These are phyloP conservation scores for Pachyuromys duprasi DNA, from an alignment of 2,797 vertebrate species.

Conservation along the genomic window DNA sequence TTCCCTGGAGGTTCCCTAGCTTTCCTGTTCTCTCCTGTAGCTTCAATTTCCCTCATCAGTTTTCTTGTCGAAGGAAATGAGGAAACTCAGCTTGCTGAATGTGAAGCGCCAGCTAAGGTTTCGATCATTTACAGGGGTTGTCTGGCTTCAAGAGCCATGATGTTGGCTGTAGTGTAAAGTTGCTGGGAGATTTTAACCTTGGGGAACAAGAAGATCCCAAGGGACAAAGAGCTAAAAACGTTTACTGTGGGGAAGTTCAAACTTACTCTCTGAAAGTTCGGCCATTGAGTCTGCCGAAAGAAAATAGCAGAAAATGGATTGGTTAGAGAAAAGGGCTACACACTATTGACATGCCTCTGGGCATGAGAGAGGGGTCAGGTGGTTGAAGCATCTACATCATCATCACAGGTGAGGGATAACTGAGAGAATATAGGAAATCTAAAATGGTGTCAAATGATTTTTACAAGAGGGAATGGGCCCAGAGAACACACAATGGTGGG, in stretches of 20 bases:
- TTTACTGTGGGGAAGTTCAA: background rate
- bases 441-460: background rate
- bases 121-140: background rate
- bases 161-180: background rate
- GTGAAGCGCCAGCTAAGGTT: background rate
- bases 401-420: background rate
- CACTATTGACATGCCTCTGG: too few relatives aligned
- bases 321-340: background rate
- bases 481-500: background rate
- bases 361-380: too few relatives aligned
- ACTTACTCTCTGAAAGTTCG: background rate
- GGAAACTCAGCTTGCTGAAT: background rate
- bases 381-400: background rate
- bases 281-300: background rate
- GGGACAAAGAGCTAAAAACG: background rate
- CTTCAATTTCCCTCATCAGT: background rate
- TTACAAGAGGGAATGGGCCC: background rate
- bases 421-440: background rate
- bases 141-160: background rate
- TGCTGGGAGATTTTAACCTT: background rate
- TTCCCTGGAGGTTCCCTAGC: background rate
- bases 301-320: background rate
- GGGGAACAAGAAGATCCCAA: background rate
- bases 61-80: background rate
- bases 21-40: background rate